Conservation (phyloP, 1,140 invertebrate species). For the Lasaia peninsularis region DNA sequence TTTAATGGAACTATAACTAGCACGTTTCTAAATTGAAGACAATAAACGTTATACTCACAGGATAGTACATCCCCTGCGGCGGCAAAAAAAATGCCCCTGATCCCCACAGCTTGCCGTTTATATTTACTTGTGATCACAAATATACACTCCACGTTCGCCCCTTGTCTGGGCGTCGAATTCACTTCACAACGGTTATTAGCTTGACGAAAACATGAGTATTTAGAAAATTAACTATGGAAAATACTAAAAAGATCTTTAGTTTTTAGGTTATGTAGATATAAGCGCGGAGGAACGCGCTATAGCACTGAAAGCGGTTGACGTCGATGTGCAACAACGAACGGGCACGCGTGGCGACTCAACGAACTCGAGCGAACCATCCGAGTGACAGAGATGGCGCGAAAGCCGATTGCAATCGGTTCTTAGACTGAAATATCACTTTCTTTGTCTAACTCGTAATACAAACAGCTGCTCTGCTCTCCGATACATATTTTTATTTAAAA, state of each 20-base stretch:
- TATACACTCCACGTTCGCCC: slow-evolving; percentile 73
- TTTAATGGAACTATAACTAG: not conserved
- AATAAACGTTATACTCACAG: slow-evolving; percentile 82
- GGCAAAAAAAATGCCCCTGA: slow-evolving; percentile 94
- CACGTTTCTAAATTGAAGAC: not conserved
- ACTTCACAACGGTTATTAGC: slow-evolving; percentile 69
- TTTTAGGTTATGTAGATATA: slow-evolving; percentile 72
- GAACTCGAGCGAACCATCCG: slow-evolving; percentile 47
- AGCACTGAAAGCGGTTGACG: slow-evolving; percentile 72
- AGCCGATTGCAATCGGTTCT: slow-evolving; percentile 22
- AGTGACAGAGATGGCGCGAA: slow-evolving; percentile 44
- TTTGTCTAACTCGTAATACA: slow-evolving; percentile 18
- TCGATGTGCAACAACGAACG: slow-evolving; percentile 72
- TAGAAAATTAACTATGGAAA: slow-evolving; percentile 48
- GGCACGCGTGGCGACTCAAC: slow-evolving; percentile 62
- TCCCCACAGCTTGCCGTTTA: slow-evolving; percentile 95
- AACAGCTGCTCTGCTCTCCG: slow-evolving; percentile 14
- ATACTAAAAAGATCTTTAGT: slow-evolving; percentile 51
- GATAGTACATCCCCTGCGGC: slow-evolving; percentile 95
- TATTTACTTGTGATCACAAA: slow-evolving; percentile 79
- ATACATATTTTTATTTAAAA: slow-evolving; percentile 12
- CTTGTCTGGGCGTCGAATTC: slow-evolving; percentile 55
- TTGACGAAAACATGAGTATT: slow-evolving; percentile 71
- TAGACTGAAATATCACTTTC: slow-evolving; percentile 18
- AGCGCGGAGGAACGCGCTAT: slow-evolving; percentile 72